Conservation (phyloP, 2,888 invertebrate species). For the Rhogogaster chlorosoma region DNA sequence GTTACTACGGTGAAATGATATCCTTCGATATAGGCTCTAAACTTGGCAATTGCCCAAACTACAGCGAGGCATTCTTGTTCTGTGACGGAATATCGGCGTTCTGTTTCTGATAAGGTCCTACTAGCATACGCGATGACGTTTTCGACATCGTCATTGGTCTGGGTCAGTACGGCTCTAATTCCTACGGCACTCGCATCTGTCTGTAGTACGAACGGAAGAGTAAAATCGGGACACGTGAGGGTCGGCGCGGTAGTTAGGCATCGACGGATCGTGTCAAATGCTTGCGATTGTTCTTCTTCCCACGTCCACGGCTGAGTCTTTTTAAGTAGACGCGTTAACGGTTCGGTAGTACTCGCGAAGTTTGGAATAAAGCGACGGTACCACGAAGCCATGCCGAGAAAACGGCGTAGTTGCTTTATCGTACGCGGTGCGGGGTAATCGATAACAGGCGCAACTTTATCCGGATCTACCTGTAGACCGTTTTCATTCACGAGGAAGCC, state of each 20-base stretch:
- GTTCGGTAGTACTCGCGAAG: neutral
- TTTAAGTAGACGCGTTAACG: neutral
- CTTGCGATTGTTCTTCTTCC: neutral
- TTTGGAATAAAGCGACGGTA: neutral
- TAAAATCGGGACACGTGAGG: neutral
- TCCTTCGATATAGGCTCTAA: constrained; percentile 59
- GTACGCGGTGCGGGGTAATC: neutral
- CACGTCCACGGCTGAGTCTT: neutral
- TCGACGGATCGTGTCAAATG: neutral
- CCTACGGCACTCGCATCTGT: constrained; percentile 56
- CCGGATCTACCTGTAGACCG: neutral
- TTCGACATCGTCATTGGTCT: constrained; percentile 55
- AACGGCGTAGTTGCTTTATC: neutral
- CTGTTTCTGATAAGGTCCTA: constrained; percentile 54
- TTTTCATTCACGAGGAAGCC: constrained; percentile 19
- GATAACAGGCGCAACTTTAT: neutral
- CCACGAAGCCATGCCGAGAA: neutral
- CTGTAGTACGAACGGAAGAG: constrained; percentile 44
- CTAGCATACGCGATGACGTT: constrained; percentile 62
- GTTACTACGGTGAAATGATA: constrained; percentile 60
- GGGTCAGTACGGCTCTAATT: constrained; percentile 58
- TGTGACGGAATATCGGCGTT: constrained; percentile 60
- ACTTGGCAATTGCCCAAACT: constrained; percentile 59
- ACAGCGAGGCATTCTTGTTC: constrained; percentile 63
- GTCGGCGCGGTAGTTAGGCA: constrained; percentile 37